Base-by-base conservation (phyloP, 1,140 invertebrate genomes). In the Antheraea mylitta region DNA sequence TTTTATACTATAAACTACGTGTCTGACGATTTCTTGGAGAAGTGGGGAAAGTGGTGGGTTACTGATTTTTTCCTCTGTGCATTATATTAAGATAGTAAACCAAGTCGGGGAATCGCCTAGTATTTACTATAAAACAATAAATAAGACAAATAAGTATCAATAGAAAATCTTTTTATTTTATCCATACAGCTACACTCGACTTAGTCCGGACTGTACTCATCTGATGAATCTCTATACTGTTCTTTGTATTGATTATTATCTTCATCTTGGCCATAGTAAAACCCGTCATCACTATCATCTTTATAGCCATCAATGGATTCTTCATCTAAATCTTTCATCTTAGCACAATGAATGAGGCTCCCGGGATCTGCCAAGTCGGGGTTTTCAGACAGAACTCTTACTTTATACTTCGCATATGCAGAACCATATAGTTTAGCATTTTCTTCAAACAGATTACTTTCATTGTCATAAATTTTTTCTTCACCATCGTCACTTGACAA, bases 401-500 rank as follows among this genome's bases (percentile, higher is more conserved):
- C 86, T 76, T 92, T 93, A 64, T 93, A 93, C 67, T 85, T 88
- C 0, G 91, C 92, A 64, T 93, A 93, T 0, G 86, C 88, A 53
- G 74, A 71, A 2, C 92, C 92, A 64, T 92, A 93, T 13, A 80
- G 73, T 68, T 89, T 81, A 0, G 85, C 83, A 74, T 93, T 90
- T 69, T 90, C 86, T n/a, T 83, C 83, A 53, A 81, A 85, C 53
- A 89, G 16, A 45, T 84, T 58, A 48, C 81, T 60, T 18, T 85
- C 79, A 22, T 87, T 79, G 18, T 90, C 86, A 70, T 92, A 92
- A 70, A 91, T 87, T 72, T 83, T 81, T 36, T 91, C 90, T 78
- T 92, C 91, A 7, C 79, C 88, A 18, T 78, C 73, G 78, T 94
- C 93, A 69, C 92, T 93, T 18, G 93, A 94, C 0, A 94, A 81